A percentile compares a stretch with the other conserved stretches of the same genome.
Evolutionary conservation across 2,113 vertebrate species (phyloP).

Genomic region (Plecturocebus donacophilus): DNA sequence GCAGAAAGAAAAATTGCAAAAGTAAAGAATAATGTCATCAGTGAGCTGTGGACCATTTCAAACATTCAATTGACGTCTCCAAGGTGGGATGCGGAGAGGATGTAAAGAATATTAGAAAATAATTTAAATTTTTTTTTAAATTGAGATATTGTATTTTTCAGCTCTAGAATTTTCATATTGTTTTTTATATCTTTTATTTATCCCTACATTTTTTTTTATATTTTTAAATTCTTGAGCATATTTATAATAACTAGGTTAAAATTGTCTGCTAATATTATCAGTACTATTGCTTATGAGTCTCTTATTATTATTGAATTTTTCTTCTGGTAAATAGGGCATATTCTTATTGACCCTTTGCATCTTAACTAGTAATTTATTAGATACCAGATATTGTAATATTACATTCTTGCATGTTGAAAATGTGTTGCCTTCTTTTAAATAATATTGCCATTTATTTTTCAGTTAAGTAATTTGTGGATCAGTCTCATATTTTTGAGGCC

Average conservation of each 20-base stretch:
- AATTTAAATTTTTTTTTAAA: background rate
- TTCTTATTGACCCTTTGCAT: background rate
- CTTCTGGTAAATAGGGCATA: background rate
- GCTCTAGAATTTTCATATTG: background rate
- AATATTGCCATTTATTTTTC: background rate
- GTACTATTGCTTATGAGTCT: background rate
- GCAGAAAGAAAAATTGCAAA: background rate
- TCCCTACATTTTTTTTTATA: background rate
- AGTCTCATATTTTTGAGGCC: background rate
- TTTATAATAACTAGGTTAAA: background rate
- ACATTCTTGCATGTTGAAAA: background rate
- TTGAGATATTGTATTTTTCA: background rate
- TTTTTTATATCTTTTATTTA: background rate
- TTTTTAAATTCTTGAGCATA: background rate
- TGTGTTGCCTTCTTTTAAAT: background rate
- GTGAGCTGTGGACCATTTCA: background rate
- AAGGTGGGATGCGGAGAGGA: background rate
- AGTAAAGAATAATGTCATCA: background rate
- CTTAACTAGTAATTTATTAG: background rate
- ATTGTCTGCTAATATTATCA: background rate
- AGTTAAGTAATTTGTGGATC: background rate
- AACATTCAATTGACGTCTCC: background rate
- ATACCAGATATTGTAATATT: background rate
- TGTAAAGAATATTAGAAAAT: background rate
- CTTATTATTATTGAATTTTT: background rate